Conservation (phyloP, 2,888 invertebrate genomes). For the Trichopria drosophilae region DNA sequence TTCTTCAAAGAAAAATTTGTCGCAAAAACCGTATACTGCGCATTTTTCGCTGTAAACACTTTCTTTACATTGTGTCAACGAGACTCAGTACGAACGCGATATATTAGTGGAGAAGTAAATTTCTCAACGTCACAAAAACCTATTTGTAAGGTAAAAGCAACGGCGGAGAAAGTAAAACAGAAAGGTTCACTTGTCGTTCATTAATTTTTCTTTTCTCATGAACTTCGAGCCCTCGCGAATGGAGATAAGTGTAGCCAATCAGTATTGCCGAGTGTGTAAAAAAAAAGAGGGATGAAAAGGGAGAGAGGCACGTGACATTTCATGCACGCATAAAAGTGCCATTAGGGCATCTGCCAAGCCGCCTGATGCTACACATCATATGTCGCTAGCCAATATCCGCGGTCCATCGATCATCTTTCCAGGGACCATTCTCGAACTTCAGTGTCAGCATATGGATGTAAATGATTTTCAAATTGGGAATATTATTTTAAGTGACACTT, state of each 20-base stretch:
- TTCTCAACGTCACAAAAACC: too few species aligned
- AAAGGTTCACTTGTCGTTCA: constrained; percentile 12
- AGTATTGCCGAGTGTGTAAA: constrained; percentile 10
- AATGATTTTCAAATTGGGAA: too few species aligned
- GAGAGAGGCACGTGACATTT: constrained; percentile 37
- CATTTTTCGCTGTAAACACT: too few species aligned
- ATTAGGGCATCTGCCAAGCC: constrained; percentile 35
- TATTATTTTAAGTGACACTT: too few species aligned
- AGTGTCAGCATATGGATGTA: too few species aligned
- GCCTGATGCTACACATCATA: constrained; percentile 46
- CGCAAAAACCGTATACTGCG: too few species aligned
- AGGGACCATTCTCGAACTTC: background rate
- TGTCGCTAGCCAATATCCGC: constrained; percentile 51
- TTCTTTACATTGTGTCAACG: too few species aligned
- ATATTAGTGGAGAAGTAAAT: too few species aligned
- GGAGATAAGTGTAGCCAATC: constrained; percentile 2
- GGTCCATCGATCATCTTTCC: constrained; percentile 47
- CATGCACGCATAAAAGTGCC: constrained; percentile 33
- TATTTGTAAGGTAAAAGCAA: too few species aligned
- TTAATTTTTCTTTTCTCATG: constrained; percentile 13
- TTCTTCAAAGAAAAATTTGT: too few species aligned
- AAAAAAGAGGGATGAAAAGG: constrained; percentile 5
- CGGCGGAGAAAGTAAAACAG: background rate
- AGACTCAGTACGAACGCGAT: too few species aligned
- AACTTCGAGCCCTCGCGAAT: constrained; percentile 4